Evolutionary conservation across 2,797 vertebrate species (phyloP), one percentile per base, ranked within the genome.

Genomic region (Notolabrus celidotus): DNA sequence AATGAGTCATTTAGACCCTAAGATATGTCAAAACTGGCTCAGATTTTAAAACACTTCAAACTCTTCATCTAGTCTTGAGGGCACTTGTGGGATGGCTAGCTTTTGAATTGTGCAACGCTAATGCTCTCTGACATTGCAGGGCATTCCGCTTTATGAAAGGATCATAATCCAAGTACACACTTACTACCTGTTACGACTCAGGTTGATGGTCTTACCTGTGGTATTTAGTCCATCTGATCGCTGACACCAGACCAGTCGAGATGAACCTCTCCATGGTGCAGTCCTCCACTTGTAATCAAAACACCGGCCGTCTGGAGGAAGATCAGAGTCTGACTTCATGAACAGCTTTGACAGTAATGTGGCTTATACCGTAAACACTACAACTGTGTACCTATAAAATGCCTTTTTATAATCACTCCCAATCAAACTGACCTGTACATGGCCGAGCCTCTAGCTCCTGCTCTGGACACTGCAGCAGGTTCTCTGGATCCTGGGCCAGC

Each of bases 251-350:
- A 99, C 96, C 0, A 86, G 93, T n/a, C 97, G 93, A 71, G 96
- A 96, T 9, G 97, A 96, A n/a, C 94, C 94, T 74, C 94, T 97
- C 98, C 98, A 99, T 0, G 94, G 82, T 64, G 96, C 95, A 0
- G 94, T 90, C 93, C 94, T 94, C 98, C 98, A 99, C 62, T 95
- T 96, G 88, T 99, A 99, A 46, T 98, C 96, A 27, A 96, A 97
- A 76, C 97, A 99, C 67, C 93, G 93, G 3, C 97, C 98, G 63
- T 95, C 98, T 99, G 89, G 20, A 69, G 25, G 55, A 47, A 58
- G 10, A 71, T 29, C 20, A 58, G 10, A 3, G 7, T 50, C 49
- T 10, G 4, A 52, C 43, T 23, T 34, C 43, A 17, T 29, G n/a
- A 12, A 22, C 19, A 43, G 20, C 22, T 55, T 39, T 19, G 25